Base-by-base conservation (phyloP, 2,113 vertebrate species). In the Gnathonemus echidnorhynchus region DNA sequence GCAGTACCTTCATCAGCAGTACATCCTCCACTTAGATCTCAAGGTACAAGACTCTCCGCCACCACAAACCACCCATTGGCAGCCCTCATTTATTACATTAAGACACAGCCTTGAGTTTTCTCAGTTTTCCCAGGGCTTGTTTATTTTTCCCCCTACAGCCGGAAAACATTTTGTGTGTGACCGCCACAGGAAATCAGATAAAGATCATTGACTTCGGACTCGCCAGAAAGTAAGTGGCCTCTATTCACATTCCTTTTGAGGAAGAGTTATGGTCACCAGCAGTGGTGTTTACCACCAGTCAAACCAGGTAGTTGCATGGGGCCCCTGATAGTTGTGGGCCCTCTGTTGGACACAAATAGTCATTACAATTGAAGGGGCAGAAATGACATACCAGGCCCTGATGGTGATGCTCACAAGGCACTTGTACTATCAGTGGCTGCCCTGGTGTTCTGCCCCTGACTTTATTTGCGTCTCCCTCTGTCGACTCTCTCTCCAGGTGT, bases 201-300 rank as follows among this genome's bases (percentile, higher is more conserved):
- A 98, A 98, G 95, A 98, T 98, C 86, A 98, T 98, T 89, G 97
- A 98, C 86, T 98, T 98, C 87, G 97, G 97, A 89, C 95, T 98
- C 87, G 97, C 97, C 45, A 96, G 97, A 93, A 97, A 97, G 97
- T 98, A 96, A 96, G 96, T 35, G 49, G 9, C 21, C 7, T 21
- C 17, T 21, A 39, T 5, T 50, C 48, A 35, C 45, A 35, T 31
- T 15, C n/a, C 45, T 13, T 70, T 50, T 2, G 4, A 39, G 2
- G 31, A 52, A 52, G 46, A 15, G 4, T 52, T 87, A 50, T 53
- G 24, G 42, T 53, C 7, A 27, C 62, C 62, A 31, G 62, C 62
- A 9, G 56, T 8, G 10, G 9, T 70, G 62, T 31, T 70, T 11
- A 31, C 27, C 62, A 70, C 62, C 27, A 31, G 3, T 31, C 62